phyloP scores from a whole-genome alignment of 2,888 invertebrate species.

The Dicranocentrus wangi region DNA sequence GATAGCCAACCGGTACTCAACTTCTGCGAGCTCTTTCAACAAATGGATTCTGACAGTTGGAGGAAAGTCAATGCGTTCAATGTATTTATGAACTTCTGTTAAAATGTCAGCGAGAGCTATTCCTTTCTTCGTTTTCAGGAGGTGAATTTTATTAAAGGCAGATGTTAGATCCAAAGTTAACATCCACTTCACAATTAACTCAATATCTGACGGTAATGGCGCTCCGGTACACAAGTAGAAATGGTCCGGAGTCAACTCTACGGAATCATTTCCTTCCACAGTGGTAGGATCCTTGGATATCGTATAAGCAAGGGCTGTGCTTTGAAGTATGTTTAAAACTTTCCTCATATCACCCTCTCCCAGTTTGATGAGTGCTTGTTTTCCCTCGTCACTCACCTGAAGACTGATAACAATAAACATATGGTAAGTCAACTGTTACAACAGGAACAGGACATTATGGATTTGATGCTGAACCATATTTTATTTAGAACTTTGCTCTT shows the following conservation, averaged over 20 bases:
- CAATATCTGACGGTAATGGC: slow-evolving; percentile 91
- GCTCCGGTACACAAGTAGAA: slow-evolving; percentile 98
- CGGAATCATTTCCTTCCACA: slow-evolving; percentile 74
- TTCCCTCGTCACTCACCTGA: slow-evolving; percentile 88
- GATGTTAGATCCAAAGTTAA: slow-evolving; percentile 84
- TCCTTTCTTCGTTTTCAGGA: slow-evolving; percentile 89
- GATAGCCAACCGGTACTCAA: slow-evolving; percentile 88
- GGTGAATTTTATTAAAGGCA: slow-evolving; percentile 85
- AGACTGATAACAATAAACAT: slow-evolving; percentile 79
- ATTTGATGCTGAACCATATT: too few relatives aligned
- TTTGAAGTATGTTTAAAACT: slow-evolving; percentile 96
- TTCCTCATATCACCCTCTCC: slow-evolving; percentile 98
- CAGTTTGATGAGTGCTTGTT: slow-evolving; percentile 89
- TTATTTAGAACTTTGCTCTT: too few relatives aligned
- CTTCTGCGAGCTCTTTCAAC: slow-evolving; percentile 89
- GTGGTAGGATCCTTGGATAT: slow-evolving; percentile 58
- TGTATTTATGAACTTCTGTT: slow-evolving; percentile 89
- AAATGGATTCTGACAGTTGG: slow-evolving; percentile 84
- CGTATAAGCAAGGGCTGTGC: slow-evolving; percentile 91
- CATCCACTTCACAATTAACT: slow-evolving; percentile 89
- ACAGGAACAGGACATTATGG: too few relatives aligned
- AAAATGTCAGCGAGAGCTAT: slow-evolving; percentile 94
- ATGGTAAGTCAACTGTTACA: not conserved
- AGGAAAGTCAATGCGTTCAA: slow-evolving; percentile 92
- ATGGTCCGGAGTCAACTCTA: slow-evolving; percentile 89